phyloP scores from a whole-genome alignment of 2,888 invertebrate genomes.

The Oscheius sp. region DNA sequence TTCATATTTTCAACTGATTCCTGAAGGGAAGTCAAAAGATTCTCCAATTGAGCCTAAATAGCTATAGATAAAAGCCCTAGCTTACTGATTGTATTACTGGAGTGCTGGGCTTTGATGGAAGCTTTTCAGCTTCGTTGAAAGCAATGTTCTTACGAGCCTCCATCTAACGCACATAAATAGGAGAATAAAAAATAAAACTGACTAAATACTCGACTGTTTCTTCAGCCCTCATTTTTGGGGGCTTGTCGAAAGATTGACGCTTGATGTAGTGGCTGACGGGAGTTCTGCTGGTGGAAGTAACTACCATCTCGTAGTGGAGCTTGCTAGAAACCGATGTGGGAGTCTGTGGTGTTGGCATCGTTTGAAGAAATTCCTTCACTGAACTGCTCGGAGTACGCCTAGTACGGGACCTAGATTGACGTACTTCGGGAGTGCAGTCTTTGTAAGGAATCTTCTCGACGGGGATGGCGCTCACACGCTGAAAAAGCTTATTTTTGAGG shows the following conservation, averaged over 20 bases:
- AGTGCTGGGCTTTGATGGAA: background rate
- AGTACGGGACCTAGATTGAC: background rate
- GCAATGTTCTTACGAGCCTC: slow-evolving; percentile 3
- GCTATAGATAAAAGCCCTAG: background rate
- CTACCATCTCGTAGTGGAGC: background rate
- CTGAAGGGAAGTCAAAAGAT: background rate
- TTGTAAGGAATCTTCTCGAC: background rate
- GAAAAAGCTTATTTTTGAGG: background rate
- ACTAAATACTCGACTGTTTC: background rate
- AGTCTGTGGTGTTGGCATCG: background rate
- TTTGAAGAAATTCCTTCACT: background rate
- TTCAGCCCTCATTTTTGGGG: slow-evolving; percentile 5
- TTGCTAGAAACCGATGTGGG: background rate
- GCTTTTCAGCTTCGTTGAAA: background rate
- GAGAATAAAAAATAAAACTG: background rate
- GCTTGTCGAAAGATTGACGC: background rate
- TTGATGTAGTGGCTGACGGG: background rate
- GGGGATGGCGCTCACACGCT: background rate
- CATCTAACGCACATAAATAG: background rate
- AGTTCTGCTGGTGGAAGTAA: background rate
- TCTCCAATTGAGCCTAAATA: background rate
- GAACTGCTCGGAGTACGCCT: slow-evolving; percentile 6
- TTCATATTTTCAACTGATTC: background rate
- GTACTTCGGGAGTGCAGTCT: slow-evolving; percentile 1
- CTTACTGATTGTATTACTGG: background rate